Evolutionary conservation across 2,888 invertebrate species (phyloP).

Genomic region (Gortyna flavago): DNA sequence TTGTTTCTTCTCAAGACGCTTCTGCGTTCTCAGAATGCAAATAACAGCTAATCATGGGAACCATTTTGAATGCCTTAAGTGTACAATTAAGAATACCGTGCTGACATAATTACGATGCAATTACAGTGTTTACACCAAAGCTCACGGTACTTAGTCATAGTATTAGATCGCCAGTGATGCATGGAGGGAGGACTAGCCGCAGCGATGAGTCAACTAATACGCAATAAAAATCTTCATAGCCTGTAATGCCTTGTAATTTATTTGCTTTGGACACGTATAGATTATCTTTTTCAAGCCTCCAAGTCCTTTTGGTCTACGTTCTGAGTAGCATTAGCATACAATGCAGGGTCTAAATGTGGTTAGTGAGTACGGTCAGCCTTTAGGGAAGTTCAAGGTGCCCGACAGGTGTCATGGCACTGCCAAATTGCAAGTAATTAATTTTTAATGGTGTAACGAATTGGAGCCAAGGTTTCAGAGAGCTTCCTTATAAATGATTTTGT

Average conservation of each 20-base stretch:
- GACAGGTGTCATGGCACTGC: conserved; percentile 20
- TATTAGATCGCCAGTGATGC: conserved; percentile 52
- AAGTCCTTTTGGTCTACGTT: conserved; percentile 33
- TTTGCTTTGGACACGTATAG: conserved; percentile 39
- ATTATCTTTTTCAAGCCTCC: conserved; percentile 27
- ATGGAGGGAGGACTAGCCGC: conserved; percentile 20
- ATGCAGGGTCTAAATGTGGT: conserved; percentile 37
- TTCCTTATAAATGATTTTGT: conserved; percentile 17
- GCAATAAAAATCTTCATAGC: conserved; percentile 22
- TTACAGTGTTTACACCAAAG: conserved; percentile 58
- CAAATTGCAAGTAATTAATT: conserved; percentile 42
- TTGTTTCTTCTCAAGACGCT: conserved; percentile 5
- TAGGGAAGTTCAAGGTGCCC: conserved; percentile 52
- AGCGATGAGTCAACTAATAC: conserved; percentile 52
- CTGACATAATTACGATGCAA: conserved; percentile 51
- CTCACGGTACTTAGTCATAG: conserved; percentile 55
- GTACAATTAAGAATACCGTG: conserved; percentile 32
- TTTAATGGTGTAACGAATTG: conserved; percentile 36
- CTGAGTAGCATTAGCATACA: conserved; percentile 55
- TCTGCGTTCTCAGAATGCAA: conserved; percentile 1
- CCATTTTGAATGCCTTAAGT: conserved; percentile 35
- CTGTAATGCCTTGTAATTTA: conserved; percentile 9
- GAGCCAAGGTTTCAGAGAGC: conserved; percentile 23
- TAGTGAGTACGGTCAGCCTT: conserved; percentile 36
- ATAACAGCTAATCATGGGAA: conserved; percentile 36